Base-by-base conservation (phyloP, 2,113 vertebrate genomes). In the Baryphthengus martii region DNA sequence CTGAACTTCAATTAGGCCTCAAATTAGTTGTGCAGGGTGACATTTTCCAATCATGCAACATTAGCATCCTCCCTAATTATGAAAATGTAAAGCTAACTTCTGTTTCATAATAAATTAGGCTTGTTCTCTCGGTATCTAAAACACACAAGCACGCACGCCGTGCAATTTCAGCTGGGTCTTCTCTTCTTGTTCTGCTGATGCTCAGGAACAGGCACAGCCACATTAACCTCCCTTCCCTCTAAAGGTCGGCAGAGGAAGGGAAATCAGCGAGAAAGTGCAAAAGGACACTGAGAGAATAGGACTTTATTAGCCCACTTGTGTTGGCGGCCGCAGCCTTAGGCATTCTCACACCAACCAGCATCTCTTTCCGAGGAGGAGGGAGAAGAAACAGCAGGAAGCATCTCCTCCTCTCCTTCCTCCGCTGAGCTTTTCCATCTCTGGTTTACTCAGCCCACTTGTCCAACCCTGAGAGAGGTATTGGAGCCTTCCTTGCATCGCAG, bases 21-120 rank as follows among this genome's bases (percentile, higher is more conserved):
- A 97, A 97, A 97, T 98, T 97, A 97, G 95, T 98, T 97, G 96
- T 76, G 10, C 95, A 94, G 95, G 97, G 91, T 97, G 96, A 97
- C 97, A 97, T 97, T 98, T 98, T 97, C 97, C 96, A 97, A 98
- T 97, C 97, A 98, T 70, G 80, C 94, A 96, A 96, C 86, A 98
- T 97, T 97, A 97, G 88, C 96, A 97, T 93, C 95, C 96, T 96
- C 95, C 96, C 93, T 96, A 96, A 98, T 97, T 98, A 98, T 93
- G 95, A 97, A 95, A 97, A 94, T 91, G 95, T 97, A 94, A 94
- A 72, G 90, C 84, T 97, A 88, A 91, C 92, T 94, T 95, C 94
- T 93, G 95, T 95, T 96, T 97, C 82, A 91, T 92, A 96, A 92
- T 94, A 97, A 97, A 96, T 96, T 95, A 95, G 96, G 75, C 73